phyloP scores from a whole-genome alignment of 2,888 invertebrate genomes.

The Leucophenga montana region DNA sequence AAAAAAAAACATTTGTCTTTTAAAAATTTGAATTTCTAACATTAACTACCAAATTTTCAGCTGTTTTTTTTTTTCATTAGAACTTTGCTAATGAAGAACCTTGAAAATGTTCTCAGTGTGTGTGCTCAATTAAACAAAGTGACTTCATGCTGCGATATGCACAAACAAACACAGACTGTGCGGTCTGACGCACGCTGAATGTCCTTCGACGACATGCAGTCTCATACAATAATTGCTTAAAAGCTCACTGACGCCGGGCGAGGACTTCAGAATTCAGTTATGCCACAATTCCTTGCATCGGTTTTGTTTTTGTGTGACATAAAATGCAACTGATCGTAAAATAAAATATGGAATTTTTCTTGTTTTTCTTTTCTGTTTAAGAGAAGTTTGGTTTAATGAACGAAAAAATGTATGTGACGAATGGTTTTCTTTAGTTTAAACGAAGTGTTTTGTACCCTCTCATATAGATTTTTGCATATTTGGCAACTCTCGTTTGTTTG shows the following conservation, averaged over 20 bases:
- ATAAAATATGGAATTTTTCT: too few species aligned
- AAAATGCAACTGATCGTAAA: constrained; percentile 2
- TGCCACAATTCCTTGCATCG: not conserved
- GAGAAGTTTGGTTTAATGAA: too few species aligned
- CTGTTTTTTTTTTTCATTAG: not conserved
- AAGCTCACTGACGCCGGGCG: constrained; percentile 6
- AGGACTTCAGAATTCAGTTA: not conserved
- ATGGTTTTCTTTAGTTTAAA: too few species aligned
- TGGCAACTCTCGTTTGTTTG: too few species aligned
- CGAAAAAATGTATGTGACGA: too few species aligned
- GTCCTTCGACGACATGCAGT: constrained; percentile 28
- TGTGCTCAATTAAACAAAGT: constrained; percentile 18
- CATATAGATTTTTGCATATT: too few species aligned
- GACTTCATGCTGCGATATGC: constrained; percentile 4
- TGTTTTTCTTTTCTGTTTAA: too few species aligned
- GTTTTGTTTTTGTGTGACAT: not conserved
- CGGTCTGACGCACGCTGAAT: constrained; percentile 1
- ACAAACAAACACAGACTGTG: not conserved
- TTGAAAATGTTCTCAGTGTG: not conserved
- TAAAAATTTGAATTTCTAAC: not conserved
- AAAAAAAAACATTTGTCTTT: not conserved
- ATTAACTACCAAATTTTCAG: too few species aligned
- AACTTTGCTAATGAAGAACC: not conserved
- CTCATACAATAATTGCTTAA: not conserved
- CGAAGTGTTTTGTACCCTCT: too few species aligned